These are phyloP conservation scores for Limnodromus scolopaceus DNA, from an alignment of 2,797 vertebrate genomes.

Conservation along the genomic window DNA sequence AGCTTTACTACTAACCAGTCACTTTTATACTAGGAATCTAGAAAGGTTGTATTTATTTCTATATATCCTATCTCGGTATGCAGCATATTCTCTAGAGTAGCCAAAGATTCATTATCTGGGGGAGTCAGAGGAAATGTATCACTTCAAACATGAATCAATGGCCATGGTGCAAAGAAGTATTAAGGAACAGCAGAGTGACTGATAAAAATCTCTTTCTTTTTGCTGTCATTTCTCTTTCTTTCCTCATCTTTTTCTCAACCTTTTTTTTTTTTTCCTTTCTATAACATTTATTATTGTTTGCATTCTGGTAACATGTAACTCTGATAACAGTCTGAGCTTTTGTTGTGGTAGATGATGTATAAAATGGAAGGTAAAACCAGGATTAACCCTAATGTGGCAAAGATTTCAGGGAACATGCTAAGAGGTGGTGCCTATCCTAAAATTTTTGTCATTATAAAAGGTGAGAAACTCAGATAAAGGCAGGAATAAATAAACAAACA, in stretches of 20 bases:
- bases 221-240: background rate
- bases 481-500: background rate
- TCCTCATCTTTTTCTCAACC: background rate
- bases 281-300: background rate
- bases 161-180: background rate
- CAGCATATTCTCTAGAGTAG: background rate
- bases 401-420: background rate
- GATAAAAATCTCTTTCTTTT: conserved; percentile 11
- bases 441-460: background rate
- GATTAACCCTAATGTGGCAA: background rate
- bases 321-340: background rate
- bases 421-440: background rate
- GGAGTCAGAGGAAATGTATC: background rate
- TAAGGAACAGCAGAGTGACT: background rate
- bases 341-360: background rate
- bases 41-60: background rate
- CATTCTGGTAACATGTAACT: background rate
- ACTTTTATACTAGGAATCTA: background rate
- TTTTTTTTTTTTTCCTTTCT: background rate
- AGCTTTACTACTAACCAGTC: background rate
- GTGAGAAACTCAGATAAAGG: background rate
- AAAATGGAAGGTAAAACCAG: background rate
- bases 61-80: background rate
- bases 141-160: background rate
- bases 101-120: background rate